phyloP scores from a whole-genome alignment of 2,113 vertebrate genomes.

The Machaerirhynchus nigripectus region DNA sequence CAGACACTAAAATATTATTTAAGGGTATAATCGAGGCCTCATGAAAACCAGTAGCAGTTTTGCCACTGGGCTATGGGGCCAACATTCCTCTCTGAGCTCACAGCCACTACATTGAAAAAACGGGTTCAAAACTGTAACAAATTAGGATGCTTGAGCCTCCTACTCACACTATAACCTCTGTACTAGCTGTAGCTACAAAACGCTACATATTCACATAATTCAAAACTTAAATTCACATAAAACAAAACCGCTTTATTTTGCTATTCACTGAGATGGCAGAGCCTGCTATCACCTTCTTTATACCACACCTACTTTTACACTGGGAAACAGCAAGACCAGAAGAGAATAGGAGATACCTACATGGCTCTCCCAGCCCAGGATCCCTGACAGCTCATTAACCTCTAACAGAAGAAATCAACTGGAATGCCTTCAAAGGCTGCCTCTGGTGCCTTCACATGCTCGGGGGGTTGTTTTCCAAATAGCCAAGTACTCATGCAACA shows the following conservation, averaged over 20 bases:
- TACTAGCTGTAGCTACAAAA: neutral
- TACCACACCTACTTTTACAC: neutral
- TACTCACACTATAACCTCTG: neutral
- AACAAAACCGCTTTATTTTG: neutral
- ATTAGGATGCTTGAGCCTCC: neutral
- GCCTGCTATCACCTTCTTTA: neutral
- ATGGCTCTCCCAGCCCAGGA: neutral
- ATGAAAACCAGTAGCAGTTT: neutral
- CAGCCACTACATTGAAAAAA: neutral
- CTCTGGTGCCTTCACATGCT: neutral
- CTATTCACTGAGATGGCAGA: neutral
- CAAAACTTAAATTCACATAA: neutral
- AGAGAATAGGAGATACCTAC: neutral
- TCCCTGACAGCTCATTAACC: neutral
- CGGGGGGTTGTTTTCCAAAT: accelerated
- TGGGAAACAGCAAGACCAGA: neutral
- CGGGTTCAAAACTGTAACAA: accelerated
- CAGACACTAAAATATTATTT: neutral
- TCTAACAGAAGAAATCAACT: neutral
- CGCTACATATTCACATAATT: neutral
- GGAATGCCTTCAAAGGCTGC: neutral
- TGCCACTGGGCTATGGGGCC: neutral
- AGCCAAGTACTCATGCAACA: neutral
- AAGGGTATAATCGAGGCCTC: neutral
- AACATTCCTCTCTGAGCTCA: neutral